Conservation (phyloP, 53 echinoderm and acorn worm genomes). For the Mesocentrotus franciscanus region DNA sequence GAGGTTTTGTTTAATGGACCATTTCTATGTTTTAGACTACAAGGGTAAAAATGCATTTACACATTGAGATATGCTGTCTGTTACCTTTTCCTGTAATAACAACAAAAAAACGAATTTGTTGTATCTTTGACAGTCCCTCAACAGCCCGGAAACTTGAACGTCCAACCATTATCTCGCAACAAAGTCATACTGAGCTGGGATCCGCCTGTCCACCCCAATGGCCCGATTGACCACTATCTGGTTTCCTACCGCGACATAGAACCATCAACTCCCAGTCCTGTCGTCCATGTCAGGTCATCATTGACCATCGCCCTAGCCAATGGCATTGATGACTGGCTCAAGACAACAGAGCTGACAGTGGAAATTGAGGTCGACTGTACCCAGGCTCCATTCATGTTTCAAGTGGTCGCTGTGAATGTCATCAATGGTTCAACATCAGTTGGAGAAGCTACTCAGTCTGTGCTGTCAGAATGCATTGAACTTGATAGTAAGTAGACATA, state of each 20-base stretch:
- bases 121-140: neutral
- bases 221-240: conserved; percentile 40
- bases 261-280: neutral
- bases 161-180: neutral
- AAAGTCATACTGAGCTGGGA: neutral
- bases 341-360: neutral
- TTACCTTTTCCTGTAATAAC: neutral
- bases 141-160: neutral
- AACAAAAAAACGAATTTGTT: neutral
- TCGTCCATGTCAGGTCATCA: neutral
- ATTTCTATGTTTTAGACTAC: neutral
- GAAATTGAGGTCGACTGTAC: neutral
- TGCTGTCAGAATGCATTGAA: neutral
- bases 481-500: neutral
- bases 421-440: neutral
- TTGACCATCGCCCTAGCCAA: neutral
- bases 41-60: neutral
- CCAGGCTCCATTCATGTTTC: neutral
- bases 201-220: conserved; percentile 40
- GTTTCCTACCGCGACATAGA: neutral
- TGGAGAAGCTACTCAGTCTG: neutral
- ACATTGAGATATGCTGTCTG: neutral
- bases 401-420: neutral
- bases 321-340: neutral
- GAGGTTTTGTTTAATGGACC: neutral